Evolutionary conservation across 2,113 vertebrate species (phyloP), one percentile per base, ranked within the genome.

Genomic region (Pao palembangensis): DNA sequence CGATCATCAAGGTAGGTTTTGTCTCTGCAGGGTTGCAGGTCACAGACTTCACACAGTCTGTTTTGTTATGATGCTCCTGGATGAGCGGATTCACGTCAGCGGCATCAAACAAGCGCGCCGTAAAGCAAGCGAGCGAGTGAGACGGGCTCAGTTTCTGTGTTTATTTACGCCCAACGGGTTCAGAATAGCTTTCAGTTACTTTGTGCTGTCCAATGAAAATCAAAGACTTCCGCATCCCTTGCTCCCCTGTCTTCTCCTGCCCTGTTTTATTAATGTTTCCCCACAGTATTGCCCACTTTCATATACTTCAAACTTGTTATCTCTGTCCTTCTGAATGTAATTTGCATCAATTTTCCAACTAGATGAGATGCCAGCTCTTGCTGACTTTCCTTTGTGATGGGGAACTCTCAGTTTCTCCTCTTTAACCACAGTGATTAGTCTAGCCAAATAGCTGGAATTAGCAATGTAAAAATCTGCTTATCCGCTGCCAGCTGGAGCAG

Each of bases 391-490:
- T 68, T 77, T 78, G 79, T 85, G 78, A 83, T 68, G 80, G 78
- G 76, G 52, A 75, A 80, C 73, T 77, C 78, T 83, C 67, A 73
- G 55, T 84, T 73, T 86, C 75, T 84, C 73, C 80, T 86, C 78
- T 76, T 88, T 76, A 71, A 89, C 84, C 85, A 88, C 82, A 73
- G 85, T 85, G 88, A 91, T 91, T 89, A 89, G 86, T 87, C 75
- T 61, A 76, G 85, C 88, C 85, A 88, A 91, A 89, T 90, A 88
- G 87, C 80, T 81, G 87, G 82, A 90, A 89, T 91, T 88, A 87
- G 85, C 75, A 70, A 86, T 88, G 83, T 87, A 87, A 88, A 90
- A 89, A 88, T 83, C 67, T 80, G 81, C 76, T 85, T 78, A 75
- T 85, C 81, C 84, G 54, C 71, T 86, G 87, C 87, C 90, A 90